phyloP scores from a whole-genome alignment of 2,888 invertebrate species.

The Pardosa pseudoannulata region DNA sequence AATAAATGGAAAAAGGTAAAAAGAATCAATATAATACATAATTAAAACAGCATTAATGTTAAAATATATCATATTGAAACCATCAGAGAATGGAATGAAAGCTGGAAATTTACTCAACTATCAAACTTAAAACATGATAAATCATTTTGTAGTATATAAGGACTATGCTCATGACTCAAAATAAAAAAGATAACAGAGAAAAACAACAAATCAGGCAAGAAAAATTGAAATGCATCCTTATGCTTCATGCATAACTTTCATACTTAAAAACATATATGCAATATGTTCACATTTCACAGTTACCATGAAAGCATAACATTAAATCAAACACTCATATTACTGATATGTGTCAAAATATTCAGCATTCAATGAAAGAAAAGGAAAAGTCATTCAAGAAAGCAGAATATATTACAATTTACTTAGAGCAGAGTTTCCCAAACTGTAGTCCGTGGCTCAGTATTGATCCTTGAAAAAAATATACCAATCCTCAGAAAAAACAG shows the following conservation, averaged over 20 bases:
- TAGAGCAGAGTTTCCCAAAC: conserved; percentile 8
- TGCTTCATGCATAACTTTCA: background rate
- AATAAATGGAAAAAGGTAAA: too few relatives aligned
- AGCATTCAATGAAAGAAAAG: background rate
- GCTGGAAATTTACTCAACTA: too few relatives aligned
- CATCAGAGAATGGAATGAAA: too few relatives aligned
- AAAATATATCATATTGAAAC: too few relatives aligned
- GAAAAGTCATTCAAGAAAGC: background rate
- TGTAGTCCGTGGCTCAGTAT: conserved; percentile 14
- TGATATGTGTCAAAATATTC: background rate
- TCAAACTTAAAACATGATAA: too few relatives aligned
- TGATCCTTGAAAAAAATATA: conserved; percentile 10
- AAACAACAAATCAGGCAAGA: background rate
- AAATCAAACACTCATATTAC: background rate
- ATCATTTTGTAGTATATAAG: too few relatives aligned
- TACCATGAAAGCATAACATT: background rate
- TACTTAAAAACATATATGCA: background rate
- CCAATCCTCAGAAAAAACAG: background rate
- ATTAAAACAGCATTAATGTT: too few relatives aligned
- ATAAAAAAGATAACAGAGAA: background rate
- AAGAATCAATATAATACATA: too few relatives aligned
- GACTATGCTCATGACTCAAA: too few relatives aligned
- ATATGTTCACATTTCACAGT: background rate
- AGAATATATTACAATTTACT: background rate
- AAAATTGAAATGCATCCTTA: background rate